Evolutionary conservation across 2,113 vertebrate species (phyloP), one percentile per base, ranked within the genome.

Genomic region (Stercorarius parasiticus): DNA sequence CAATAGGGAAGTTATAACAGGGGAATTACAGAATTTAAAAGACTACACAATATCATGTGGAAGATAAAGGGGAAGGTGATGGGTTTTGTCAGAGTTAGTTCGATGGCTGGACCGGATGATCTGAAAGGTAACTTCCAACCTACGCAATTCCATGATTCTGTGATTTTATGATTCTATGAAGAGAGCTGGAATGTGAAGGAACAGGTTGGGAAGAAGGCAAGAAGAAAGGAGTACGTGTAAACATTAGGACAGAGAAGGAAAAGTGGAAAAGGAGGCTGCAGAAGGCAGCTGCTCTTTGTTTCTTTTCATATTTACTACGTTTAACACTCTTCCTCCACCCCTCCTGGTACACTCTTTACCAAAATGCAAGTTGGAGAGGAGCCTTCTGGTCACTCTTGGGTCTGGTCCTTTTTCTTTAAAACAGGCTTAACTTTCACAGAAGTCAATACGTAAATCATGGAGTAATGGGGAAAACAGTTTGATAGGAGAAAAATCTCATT

Each of bases 331-430:
- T 93, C 13, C 19, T 86, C 6, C 5, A 52, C 22, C 11, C 1
- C 6, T 62, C 15, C 29, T 62, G 11, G 10, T 2, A 2, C 0
- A 3, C 3, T 72, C 4, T 78, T 74, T 56, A 73, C 7, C 10
- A 73, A 84, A 89, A 74, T 18, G 8, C 8, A 59, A 45, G 78
- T 19, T 73, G 20, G 52, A 86, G 67, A 69, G 34, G 86, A 83
- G 13, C 5, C 10, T n/a, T 53, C 27, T 34, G 21, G 6, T 38
- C 21, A 27, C 5, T 62, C 23, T 49, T 32, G 6, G 10, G 4
- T 62, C 8, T 34, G 5, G 10, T 14, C 3, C 2, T 82, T 77
- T 67, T 62, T 52, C 27, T 50, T 72, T 73, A 10, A 67, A 82
- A 83, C 72, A 67, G 2, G 8, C 5, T 64, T 59, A 47, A 50